Evolutionary conservation across 2,888 invertebrate genomes (phyloP).

Genomic region (Drosophila neoperkinsi): DNA sequence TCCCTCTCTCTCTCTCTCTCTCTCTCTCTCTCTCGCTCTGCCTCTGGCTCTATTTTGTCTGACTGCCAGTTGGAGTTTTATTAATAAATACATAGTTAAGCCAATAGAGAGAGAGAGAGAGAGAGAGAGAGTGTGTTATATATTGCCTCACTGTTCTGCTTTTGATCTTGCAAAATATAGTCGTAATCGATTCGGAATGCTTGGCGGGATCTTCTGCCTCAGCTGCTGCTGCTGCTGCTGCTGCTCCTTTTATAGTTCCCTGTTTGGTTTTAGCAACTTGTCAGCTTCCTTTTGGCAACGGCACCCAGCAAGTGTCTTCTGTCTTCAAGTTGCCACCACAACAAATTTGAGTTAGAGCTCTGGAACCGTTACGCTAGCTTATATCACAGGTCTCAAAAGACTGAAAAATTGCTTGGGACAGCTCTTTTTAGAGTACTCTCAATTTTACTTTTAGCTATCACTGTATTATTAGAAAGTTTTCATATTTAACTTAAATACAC

Average conservation of each 20-base stretch:
- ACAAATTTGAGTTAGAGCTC: conserved; percentile 28
- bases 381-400: conserved; percentile 3
- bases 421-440: conserved; percentile 1
- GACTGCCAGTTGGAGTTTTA: conserved; percentile 70
- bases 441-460: neutral
- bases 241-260: conserved; percentile 33
- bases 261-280: conserved; percentile 70
- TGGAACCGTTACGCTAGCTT: conserved; percentile 75
- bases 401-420: neutral
- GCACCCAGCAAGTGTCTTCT: conserved; percentile 75
- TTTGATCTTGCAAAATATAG: conserved; percentile 73
- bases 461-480: neutral
- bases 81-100: conserved; percentile 63
- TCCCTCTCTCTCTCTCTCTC: conserved; percentile 4
- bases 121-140: neutral
- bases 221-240: conserved; percentile 30
- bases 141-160: conserved; percentile 24
- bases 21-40: conserved; percentile 4
- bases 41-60: neutral
- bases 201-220: conserved; percentile 69
- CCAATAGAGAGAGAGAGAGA: neutral
- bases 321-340: conserved; percentile 49
- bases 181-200: conserved; percentile 83
- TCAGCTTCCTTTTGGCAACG: conserved; percentile 83
- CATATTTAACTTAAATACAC: neutral